Conservation (phyloP, 2,888 invertebrate species). For the Dendrolimus pini region DNA sequence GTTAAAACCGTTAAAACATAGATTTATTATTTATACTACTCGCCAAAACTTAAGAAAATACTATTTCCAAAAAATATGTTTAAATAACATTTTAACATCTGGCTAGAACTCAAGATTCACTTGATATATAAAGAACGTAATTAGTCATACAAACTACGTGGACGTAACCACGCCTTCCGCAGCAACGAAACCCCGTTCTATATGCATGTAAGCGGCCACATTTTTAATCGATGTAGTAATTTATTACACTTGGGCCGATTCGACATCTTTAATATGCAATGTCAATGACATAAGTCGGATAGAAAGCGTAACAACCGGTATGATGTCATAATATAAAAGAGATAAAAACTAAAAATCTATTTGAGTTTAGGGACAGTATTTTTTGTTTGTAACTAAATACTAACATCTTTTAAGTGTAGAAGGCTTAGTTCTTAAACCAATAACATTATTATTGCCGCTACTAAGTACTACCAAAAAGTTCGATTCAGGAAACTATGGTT, state of each 20-base stretch:
- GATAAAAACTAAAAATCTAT: constrained; percentile 47
- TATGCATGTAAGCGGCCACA: background rate
- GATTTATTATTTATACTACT: too few species aligned
- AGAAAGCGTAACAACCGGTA: constrained; percentile 43
- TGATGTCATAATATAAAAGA: constrained; percentile 35
- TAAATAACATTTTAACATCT: too few species aligned
- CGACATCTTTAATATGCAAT: constrained; percentile 19
- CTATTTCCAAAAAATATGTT: too few species aligned
- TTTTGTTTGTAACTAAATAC: background rate
- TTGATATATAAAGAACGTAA: too few species aligned
- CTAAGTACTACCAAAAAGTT: too few species aligned
- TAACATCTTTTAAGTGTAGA: too few species aligned
- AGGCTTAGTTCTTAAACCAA: too few species aligned
- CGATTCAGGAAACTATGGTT: too few species aligned
- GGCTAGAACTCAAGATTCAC: too few species aligned
- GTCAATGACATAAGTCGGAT: constrained; percentile 46
- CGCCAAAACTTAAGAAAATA: too few species aligned
- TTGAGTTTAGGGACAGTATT: background rate
- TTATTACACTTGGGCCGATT: constrained; percentile 10
- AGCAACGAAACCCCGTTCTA: background rate
- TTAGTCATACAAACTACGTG: background rate
- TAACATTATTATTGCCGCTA: too few species aligned
- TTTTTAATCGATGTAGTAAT: constrained; percentile 6
- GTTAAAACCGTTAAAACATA: too few species aligned
- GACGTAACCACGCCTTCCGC: background rate